These are phyloP conservation scores for Epicauta chinensis DNA, from an alignment of 1,140 invertebrate species.

Conservation along the genomic window DNA sequence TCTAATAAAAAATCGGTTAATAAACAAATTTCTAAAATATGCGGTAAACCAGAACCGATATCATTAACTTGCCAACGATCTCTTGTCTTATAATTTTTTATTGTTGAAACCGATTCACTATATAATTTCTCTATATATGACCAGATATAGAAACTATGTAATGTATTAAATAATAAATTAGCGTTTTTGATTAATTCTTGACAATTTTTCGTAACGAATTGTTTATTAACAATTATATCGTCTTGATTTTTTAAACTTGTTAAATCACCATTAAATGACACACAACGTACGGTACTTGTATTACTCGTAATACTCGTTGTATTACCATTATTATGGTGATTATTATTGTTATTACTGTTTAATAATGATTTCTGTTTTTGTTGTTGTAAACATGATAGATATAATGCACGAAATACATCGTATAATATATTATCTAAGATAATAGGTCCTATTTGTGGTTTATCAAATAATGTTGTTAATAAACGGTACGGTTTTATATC, in stretches of 20 bases:
- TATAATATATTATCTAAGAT: slow-evolving; percentile 82
- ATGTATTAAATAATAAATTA: slow-evolving; percentile 77
- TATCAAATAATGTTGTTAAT: slow-evolving; percentile 81
- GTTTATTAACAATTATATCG: slow-evolving; percentile 32
- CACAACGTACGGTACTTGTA: slow-evolving; percentile 31
- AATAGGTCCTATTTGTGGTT: slow-evolving; percentile 78
- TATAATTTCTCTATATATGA: slow-evolving; percentile 70
- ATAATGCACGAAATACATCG: slow-evolving; percentile 69
- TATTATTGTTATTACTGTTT: no score
- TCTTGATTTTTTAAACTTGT: slow-evolving; percentile 36
- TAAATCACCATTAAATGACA: slow-evolving; percentile 40
- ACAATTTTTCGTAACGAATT: slow-evolving; percentile 38
- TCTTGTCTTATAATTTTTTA: slow-evolving; percentile 30
- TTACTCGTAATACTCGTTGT: no score
- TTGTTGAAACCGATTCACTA: slow-evolving; percentile 47
- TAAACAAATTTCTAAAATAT: slow-evolving; percentile 59
- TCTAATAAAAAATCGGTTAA: slow-evolving; percentile 75
- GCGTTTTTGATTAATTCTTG: slow-evolving; percentile 73
- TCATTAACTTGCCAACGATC: slow-evolving; percentile 42
- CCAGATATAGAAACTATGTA: slow-evolving; percentile 86
- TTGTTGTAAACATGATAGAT: slow-evolving; percentile 38
- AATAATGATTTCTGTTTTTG: slow-evolving; percentile 33
- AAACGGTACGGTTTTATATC: slow-evolving; percentile 80
- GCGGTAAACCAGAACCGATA: slow-evolving; percentile 56
- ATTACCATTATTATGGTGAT: no score